Evolutionary conservation across 2,888 invertebrate genomes (phyloP), one percentile per base, ranked within the genome.

Genomic region (Enchytraeus crypticus): DNA sequence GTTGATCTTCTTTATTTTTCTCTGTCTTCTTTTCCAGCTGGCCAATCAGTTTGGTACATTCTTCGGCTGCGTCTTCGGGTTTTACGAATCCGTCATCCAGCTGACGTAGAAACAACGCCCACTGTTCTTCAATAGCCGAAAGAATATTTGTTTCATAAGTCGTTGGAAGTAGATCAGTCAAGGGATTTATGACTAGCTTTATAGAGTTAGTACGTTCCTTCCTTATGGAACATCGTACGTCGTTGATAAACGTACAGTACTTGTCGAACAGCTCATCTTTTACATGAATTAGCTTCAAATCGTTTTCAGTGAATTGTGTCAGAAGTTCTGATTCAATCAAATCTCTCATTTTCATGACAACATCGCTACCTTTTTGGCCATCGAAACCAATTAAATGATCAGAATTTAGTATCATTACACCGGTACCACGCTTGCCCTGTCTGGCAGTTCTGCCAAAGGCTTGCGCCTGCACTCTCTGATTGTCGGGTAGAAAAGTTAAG

Each of bases 401-500:
- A 29, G 27, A 21, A 63, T 61, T 64, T 45, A 64, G 47, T 38
- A 66, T 54, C 49, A 66, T 59, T 46, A 51, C 45, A 5, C 59
- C 66, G 30, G 64, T 57, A 3, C 66, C 66, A n/a, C 53, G 57
- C 46, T 61, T 60, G 27, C 66, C 66, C 45, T 66, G 60, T 30
- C 67, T 51, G 2, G 64, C 62, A 32, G 63, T 60, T 33, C 67
- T 11, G 11, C 67, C 67, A 56, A 67, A 54, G 5, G 53, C 54
- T 49, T 67, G 67, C 5, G 63, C 38, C 53, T 67, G 64, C 2
- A 67, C 63, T 26, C 67, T 21, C 27, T 34, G 8, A 59, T 67
- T 67, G 4, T 14, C 21, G 34, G 67, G 67, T n/a, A 67, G 32
- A 63, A 67, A 67, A 3, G 64, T 63, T 2, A 67, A 34, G 8